Evolutionary conservation across 2,113 vertebrate genomes (phyloP).

Genomic region (Malurus melanocephalus): DNA sequence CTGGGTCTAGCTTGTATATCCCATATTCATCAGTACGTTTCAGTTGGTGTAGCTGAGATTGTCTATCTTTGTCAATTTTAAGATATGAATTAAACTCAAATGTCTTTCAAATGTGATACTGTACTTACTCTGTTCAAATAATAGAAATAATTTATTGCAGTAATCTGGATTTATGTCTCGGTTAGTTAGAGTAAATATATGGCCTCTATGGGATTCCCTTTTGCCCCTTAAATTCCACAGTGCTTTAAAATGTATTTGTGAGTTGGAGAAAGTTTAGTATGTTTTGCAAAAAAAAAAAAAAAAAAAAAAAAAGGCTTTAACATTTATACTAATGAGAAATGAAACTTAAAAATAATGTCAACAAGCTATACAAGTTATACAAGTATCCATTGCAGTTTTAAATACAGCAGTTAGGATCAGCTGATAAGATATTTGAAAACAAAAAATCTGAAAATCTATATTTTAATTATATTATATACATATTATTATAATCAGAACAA

Average conservation of each 20-base stretch:
- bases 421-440: slow-evolving; percentile 47
- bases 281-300: slow-evolving; percentile 11
- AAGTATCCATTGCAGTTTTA: not conserved
- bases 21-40: slow-evolving; percentile 49
- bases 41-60: slow-evolving; percentile 36
- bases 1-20: slow-evolving; percentile 46
- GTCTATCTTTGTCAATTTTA: slow-evolving; percentile 59
- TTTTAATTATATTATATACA: not conserved
- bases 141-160: slow-evolving; percentile 82
- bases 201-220: slow-evolving; percentile 76
- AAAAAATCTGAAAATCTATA: slow-evolving; percentile 9
- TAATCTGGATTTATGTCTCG: slow-evolving; percentile 85
- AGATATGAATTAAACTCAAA: slow-evolving; percentile 65
- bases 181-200: slow-evolving; percentile 83
- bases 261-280: slow-evolving; percentile 29
- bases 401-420: slow-evolving; percentile 5
- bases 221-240: slow-evolving; percentile 66
- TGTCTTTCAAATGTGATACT: slow-evolving; percentile 66
- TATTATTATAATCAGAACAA: not conserved
- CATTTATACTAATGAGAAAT: slow-evolving; percentile 28
- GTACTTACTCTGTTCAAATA: slow-evolving; percentile 68
- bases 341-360: slow-evolving; percentile 26
- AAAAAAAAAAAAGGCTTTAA: not conserved
- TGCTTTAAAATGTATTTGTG: slow-evolving; percentile 37
- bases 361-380: not conserved